Conservation (phyloP, 2,888 invertebrate genomes). For the Apotomis capreana region DNA sequence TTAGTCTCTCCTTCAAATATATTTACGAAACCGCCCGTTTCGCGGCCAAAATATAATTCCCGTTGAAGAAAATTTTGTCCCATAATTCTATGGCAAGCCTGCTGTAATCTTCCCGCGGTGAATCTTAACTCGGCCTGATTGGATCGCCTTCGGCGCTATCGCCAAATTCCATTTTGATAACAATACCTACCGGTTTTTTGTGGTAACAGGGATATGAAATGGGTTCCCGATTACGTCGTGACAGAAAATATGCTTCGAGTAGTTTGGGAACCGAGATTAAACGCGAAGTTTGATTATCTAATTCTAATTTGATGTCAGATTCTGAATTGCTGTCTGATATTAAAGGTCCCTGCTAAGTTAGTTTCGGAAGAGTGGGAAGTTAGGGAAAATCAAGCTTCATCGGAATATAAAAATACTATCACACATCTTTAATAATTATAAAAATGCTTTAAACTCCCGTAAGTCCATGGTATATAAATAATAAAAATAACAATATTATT, state of each 20-base stretch:
- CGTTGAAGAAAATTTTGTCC: constrained; percentile 66
- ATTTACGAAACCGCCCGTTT: constrained; percentile 45
- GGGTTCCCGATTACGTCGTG: neutral
- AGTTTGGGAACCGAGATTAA: neutral
- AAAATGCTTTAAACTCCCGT: too few species aligned
- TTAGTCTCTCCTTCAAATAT: neutral
- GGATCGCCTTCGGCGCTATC: constrained; percentile 65
- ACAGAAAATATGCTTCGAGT: neutral
- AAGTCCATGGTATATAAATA: too few species aligned
- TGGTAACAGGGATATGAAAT: constrained; percentile 9
- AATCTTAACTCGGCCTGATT: constrained; percentile 68
- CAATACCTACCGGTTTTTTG: constrained; percentile 40
- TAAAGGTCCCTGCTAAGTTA: too few species aligned
- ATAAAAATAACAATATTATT: too few species aligned
- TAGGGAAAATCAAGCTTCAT: too few species aligned
- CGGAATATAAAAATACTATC: too few species aligned
- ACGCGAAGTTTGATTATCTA: neutral
- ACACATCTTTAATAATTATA: too few species aligned
- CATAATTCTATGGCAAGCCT: constrained; percentile 65
- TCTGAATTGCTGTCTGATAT: neutral
- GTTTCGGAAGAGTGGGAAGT: too few species aligned
- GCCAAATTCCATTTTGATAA: constrained; percentile 45
- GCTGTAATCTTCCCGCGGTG: constrained; percentile 69
- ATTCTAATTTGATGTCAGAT: neutral
- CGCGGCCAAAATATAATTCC: constrained; percentile 61